phyloP scores from a whole-genome alignment of 2,113 vertebrate species.

The Pangasianodon hypophthalmus region DNA sequence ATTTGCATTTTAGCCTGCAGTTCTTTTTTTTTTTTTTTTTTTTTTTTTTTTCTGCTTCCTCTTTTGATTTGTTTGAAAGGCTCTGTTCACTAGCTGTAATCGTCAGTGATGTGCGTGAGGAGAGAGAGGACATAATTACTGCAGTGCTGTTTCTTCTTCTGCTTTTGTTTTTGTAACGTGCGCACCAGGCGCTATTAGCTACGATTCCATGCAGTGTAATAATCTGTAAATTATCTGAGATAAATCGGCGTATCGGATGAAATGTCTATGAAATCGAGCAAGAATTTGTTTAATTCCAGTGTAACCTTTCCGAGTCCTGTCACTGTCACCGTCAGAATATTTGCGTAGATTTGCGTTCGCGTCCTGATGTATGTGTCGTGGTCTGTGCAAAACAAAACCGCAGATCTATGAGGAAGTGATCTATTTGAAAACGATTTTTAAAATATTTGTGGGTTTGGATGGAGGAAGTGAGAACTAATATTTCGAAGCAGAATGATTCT shows the following conservation, averaged over 20 bases:
- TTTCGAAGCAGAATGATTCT: background rate
- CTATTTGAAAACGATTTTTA: background rate
- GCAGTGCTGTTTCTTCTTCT: background rate
- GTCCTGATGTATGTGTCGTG: background rate
- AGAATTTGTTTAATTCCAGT: background rate
- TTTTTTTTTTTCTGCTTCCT: background rate
- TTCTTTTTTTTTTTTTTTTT: background rate
- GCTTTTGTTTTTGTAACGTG: background rate
- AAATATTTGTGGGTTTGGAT: background rate
- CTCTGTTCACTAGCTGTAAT: background rate
- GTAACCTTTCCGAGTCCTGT: background rate
- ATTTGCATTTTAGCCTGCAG: conserved; percentile 1
- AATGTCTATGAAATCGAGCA: background rate
- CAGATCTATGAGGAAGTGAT: background rate
- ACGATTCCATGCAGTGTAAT: background rate
- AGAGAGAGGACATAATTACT: background rate
- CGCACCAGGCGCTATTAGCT: background rate
- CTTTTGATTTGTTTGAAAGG: too few relatives aligned
- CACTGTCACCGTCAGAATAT: background rate
- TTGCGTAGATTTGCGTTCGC: background rate
- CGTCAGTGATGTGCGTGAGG: background rate
- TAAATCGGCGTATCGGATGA: background rate
- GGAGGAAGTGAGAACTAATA: background rate
- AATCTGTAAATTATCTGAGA: background rate
- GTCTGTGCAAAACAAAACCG: too few relatives aligned